phyloP scores from a whole-genome alignment of 2,888 invertebrate genomes.

The Thereva nobilitata region DNA sequence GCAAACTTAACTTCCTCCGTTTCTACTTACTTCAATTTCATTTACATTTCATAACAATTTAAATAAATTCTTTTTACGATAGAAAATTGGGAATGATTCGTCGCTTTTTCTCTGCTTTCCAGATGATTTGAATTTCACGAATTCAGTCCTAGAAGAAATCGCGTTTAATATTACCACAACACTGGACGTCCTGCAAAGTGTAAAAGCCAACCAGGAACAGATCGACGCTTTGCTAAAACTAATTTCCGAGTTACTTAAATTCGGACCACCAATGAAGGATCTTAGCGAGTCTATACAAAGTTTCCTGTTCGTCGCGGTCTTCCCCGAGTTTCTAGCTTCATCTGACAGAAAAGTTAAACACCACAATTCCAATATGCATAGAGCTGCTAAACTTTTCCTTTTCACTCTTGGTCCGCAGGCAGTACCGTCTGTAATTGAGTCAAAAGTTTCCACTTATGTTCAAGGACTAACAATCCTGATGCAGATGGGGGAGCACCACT shows the following conservation, averaged over 20 bases:
- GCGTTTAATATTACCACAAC: slow-evolving; percentile 16
- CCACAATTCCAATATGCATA: neutral
- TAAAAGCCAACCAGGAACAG: slow-evolving; percentile 29
- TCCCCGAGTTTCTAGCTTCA: slow-evolving; percentile 8
- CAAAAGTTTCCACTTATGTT: no score
- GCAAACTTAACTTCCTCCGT: no score
- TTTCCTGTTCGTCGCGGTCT: slow-evolving; percentile 31
- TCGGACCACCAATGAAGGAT: neutral
- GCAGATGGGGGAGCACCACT: no score
- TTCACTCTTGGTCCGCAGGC: neutral
- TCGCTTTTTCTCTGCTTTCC: no score
- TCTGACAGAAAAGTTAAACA: slow-evolving; percentile 11
- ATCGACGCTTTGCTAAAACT: slow-evolving; percentile 34
- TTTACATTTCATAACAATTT: no score
- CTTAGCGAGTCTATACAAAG: slow-evolving; percentile 7
- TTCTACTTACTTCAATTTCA: no score
- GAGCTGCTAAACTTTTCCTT: neutral
- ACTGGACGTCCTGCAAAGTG: slow-evolving; percentile 13
- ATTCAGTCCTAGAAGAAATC: slow-evolving; percentile 11
- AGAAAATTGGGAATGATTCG: no score
- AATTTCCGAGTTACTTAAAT: slow-evolving; percentile 11
- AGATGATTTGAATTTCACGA: slow-evolving; percentile 12
- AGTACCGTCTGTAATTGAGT: neutral
- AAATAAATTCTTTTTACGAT: no score
- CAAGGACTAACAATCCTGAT: no score